Conservation (phyloP, 35 echinoderm and acorn worm genomes). For the Apostichopus japonicus region DNA sequence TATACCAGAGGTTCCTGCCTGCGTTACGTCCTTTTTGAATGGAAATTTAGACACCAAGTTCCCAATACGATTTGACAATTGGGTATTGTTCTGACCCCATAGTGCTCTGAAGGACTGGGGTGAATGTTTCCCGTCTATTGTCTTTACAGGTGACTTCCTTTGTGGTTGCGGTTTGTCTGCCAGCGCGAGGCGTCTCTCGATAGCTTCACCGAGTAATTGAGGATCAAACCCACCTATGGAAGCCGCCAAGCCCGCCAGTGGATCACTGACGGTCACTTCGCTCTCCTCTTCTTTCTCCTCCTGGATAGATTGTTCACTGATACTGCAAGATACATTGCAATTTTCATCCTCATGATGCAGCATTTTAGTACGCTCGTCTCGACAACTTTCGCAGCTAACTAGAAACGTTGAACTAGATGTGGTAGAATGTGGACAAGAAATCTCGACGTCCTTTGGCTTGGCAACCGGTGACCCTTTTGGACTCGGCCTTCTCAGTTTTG, state of each 20-base stretch:
- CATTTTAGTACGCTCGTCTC: constrained; percentile 44
- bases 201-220: constrained; percentile 82
- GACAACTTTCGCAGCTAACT: constrained; percentile 19
- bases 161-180: constrained; percentile 37
- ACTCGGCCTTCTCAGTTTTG: background rate
- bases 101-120: constrained; percentile 67
- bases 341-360: constrained; percentile 38
- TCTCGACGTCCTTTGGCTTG: background rate
- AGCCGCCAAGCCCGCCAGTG: constrained; percentile 20
- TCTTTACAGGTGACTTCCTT: constrained; percentile 47
- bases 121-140: constrained; percentile 54
- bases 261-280: background rate
- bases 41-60: constrained; percentile 79
- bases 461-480: constrained; percentile 21
- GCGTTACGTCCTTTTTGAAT: constrained; percentile 69
- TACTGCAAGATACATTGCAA: background rate
- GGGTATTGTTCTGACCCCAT: constrained; percentile 74
- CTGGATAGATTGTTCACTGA: constrained; percentile 9
- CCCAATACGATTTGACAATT: constrained; percentile 66
- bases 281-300: constrained; percentile 5
- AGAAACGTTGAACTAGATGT: background rate
- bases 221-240: constrained; percentile 69
- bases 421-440: background rate
- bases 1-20: constrained; percentile 52
- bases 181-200: constrained; percentile 78